Base-by-base conservation (phyloP, 2,797 vertebrate species). In the Clarias fuscus region DNA sequence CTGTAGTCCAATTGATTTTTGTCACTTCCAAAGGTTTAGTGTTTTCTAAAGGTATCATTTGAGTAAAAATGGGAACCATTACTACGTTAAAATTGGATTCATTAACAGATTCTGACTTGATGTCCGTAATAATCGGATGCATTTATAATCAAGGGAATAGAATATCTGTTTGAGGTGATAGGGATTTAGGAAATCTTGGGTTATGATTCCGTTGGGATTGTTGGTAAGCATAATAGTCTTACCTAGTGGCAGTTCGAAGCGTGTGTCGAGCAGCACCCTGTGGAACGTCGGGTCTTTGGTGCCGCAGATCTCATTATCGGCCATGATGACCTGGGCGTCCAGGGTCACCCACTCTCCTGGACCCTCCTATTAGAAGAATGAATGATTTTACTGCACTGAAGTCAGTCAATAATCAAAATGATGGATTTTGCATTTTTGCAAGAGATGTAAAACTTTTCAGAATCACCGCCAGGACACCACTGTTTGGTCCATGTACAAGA, bases 221-320 rank as follows among this genome's bases (percentile, higher is more conserved):
- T 3, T 13, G 48, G 48, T 53, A 80, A n/a, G 7, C 14, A 20
- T 81, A 18, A 43, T 1, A 22, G 24, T 82, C 92, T 91, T 93
- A 99, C 98, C 98, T 0, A 99, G 94, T 0, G 98, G 98, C 91
- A 99, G 94, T 91, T 99, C 98, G 0, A 99, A 99, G 89, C 97
- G 97, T 0, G 97, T 98, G 91, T 99, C 98, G 0, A 99, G 95
- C 83, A 99, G 95, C 90, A 99, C 97, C 84, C 97, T 95, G 91
- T 99, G 98, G 87, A 98, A 97, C 18, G 98, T 99, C 14, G 98
- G 98, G 67, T 99, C 98, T 95, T 98, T 98, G 93, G 98, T 99
- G 91, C 98, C 98, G 0, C 98, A 99, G 93, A 99, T 98, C 93
- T 99, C 98, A 0, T 97, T 99, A 92, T 99, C 97, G 0, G 96